Evolutionary conservation across 2,797 vertebrate species (phyloP).

Genomic region (Vultur gryphus): DNA sequence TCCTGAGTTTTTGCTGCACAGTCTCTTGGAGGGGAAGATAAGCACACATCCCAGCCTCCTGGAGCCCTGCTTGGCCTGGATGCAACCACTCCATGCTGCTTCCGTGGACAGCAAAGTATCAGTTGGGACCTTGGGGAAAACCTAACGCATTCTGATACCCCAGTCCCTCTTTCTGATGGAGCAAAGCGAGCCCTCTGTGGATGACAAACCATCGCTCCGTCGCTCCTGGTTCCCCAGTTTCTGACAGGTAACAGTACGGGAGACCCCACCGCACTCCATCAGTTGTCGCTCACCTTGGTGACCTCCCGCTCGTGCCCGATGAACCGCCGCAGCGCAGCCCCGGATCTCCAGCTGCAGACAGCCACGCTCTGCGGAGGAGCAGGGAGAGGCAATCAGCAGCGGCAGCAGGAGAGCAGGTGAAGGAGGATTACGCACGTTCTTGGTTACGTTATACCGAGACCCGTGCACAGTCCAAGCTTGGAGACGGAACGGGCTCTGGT

Average conservation of each 20-base stretch:
- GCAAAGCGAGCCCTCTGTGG: neutral
- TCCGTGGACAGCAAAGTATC: neutral
- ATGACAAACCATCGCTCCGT: fast-evolving
- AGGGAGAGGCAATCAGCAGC: neutral
- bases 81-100: neutral
- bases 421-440: neutral
- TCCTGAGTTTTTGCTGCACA: neutral
- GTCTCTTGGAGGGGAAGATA: neutral
- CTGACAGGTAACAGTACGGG: neutral
- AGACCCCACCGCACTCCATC: fast-evolving
- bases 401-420: neutral
- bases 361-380: slow-evolving; percentile 79
- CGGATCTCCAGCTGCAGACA: slow-evolving; percentile 89
- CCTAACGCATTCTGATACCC: fast-evolving
- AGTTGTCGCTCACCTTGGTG: slow-evolving; percentile 83
- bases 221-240: neutral
- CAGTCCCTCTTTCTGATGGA: neutral
- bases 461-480: neutral
- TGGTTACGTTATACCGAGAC: fast-evolving
- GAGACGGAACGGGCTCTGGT: neutral
- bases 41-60: neutral
- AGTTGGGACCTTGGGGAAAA: neutral
- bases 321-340: slow-evolving; percentile 82
- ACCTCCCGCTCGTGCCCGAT: slow-evolving; percentile 88
- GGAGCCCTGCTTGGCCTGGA: neutral